Evolutionary conservation across 2,888 invertebrate species (phyloP), one percentile per base, ranked within the genome.

Genomic region (Pristionchus exspectatus): DNA sequence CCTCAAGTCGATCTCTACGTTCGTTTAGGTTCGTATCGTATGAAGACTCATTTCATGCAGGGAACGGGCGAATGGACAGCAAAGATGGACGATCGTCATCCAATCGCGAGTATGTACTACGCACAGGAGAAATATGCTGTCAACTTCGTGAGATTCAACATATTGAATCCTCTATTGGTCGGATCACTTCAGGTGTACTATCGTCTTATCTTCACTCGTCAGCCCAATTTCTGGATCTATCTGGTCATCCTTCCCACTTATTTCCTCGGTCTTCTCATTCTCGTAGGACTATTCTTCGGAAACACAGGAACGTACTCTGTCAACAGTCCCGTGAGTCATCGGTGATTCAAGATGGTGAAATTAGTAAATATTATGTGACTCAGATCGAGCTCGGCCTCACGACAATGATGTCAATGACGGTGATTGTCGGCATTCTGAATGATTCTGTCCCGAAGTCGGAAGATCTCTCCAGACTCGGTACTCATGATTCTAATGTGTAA

Each of bases 171-270:
- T 69, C n/a, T 30, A n/a, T 12, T 59, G 14, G 21, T 59, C 59
- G 59, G 21, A 24, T 21, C 24, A 18, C 5, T 24, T 21, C 59
- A 77, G 77, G 77, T 77, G 44, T 77, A 77, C 77, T 77, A 44
- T 24, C 77, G 77, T 77, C 44, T 77, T 10, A 44, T 77, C 77
- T 77, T 77, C 50, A 77, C 50, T 77, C 44, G 77, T n/a, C 77
- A 77, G 44, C 77, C 77, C 50, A 50, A 77, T 24, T 77, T 77
- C 77, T 77, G 77, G 77, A 33, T 77, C 33, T 77, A 5, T n/a
- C 77, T 77, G 24, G 44, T 77, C 9, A 77, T 77, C 24, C 24
- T 77, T 16, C 77, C 77, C 10, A 77, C 77, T n/a, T 77, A 77
- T n/a, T 50, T 77, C 50, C 77, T 44, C 50, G 77, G 77, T 10